Conservation (phyloP, 2,888 invertebrate genomes). For the Timema podura region DNA sequence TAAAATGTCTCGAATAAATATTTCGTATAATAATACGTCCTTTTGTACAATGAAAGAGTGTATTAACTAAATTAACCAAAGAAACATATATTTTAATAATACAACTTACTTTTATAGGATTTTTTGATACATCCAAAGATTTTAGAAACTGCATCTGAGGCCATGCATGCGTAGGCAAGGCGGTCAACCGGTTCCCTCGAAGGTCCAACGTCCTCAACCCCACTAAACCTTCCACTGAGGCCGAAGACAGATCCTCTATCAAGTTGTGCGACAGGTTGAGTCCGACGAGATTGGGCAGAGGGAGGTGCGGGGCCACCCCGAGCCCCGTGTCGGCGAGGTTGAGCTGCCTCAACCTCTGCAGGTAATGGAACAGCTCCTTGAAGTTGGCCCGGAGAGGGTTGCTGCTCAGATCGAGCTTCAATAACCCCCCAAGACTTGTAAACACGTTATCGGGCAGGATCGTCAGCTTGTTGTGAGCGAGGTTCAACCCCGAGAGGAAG, state of each 20-base stretch:
- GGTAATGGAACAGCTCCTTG: constrained; percentile 42
- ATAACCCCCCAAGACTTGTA: constrained; percentile 37
- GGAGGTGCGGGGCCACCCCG: constrained; percentile 40
- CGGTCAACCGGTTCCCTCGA: constrained; percentile 39
- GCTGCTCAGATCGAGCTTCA: constrained; percentile 40
- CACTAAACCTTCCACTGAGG: constrained; percentile 36
- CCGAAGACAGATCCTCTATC: constrained; percentile 38
- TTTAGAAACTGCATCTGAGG: constrained; percentile 39
- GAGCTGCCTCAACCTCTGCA: constrained; percentile 41
- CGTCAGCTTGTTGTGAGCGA: constrained; percentile 40
- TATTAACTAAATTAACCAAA: too few relatives aligned
- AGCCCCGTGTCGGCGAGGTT: constrained; percentile 40
- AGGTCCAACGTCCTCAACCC: constrained; percentile 41
- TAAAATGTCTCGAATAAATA: too few relatives aligned
- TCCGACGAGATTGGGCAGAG: constrained; percentile 40
- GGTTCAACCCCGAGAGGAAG: constrained; percentile 39
- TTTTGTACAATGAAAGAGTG: too few relatives aligned
- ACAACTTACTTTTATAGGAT: constrained; percentile 38
- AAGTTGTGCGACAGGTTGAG: constrained; percentile 41
- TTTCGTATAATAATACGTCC: too few relatives aligned
- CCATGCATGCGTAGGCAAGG: constrained; percentile 40
- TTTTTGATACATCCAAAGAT: constrained; percentile 40
- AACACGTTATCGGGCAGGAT: constrained; percentile 43
- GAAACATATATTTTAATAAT: not conserved
- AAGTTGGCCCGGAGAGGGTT: constrained; percentile 42